Evolutionary conservation across 2,888 invertebrate species (phyloP).

Genomic region (Elgonia sp.): DNA sequence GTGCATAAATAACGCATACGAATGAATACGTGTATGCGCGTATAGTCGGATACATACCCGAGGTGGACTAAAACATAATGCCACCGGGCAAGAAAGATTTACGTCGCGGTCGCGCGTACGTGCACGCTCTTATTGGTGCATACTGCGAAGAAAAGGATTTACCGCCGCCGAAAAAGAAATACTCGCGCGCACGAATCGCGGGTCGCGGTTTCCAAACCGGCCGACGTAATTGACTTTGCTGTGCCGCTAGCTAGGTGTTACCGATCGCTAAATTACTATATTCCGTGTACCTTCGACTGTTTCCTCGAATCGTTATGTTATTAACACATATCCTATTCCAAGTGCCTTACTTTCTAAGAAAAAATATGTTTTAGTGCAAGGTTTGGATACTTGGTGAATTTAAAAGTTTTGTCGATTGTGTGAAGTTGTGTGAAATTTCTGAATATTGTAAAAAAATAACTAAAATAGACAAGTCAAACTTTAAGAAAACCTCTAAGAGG

Average conservation of each 20-base stretch:
- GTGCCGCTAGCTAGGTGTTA: conserved; percentile 68
- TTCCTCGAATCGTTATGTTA: conserved; percentile 55
- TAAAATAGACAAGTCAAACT: too few relatives aligned
- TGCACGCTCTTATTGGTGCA: conserved; percentile 15
- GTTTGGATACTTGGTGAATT: too few relatives aligned
- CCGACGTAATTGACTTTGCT: conserved; percentile 56
- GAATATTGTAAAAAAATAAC: too few relatives aligned
- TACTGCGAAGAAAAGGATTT: conserved; percentile 58
- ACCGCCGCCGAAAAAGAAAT: conserved; percentile 51
- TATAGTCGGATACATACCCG: conserved; percentile 49
- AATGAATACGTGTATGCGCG: conserved; percentile 11
- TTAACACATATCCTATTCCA: conserved; percentile 41
- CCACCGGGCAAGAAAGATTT: conserved; percentile 82
- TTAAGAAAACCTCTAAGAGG: too few relatives aligned
- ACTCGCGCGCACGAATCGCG: conserved; percentile 48
- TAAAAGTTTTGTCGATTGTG: too few relatives aligned
- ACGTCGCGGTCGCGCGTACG: conserved; percentile 68
- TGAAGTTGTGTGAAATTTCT: too few relatives aligned
- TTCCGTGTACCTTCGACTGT: conserved; percentile 46
- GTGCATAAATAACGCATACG: conserved; percentile 49
- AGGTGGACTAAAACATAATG: conserved; percentile 77
- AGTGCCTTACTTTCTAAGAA: conserved; percentile 39
- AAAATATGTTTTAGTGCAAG: background rate
- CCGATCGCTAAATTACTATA: conserved; percentile 66
- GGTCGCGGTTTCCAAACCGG: conserved; percentile 56